Conservation (phyloP, 1,140 invertebrate species). For the Eupristina koningsbergeri region DNA sequence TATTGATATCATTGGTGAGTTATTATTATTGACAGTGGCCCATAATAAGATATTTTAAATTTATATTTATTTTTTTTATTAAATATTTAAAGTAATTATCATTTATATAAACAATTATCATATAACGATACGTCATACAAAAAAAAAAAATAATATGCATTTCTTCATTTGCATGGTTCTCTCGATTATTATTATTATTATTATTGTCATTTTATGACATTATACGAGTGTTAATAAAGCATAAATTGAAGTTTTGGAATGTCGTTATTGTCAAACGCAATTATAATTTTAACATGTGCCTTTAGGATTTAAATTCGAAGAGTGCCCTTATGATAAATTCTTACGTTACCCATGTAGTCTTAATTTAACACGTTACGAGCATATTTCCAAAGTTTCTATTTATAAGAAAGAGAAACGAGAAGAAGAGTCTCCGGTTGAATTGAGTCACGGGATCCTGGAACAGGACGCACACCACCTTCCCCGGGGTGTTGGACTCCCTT, state of each 20-base stretch:
- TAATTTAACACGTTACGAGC: not conserved
- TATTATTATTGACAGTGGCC: too few species aligned
- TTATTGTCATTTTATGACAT: too few species aligned
- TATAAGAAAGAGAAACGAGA: not conserved
- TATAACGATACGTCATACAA: too few species aligned
- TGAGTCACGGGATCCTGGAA: constrained; percentile 30
- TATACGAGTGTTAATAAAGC: too few species aligned
- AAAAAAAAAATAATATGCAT: too few species aligned
- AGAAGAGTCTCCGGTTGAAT: constrained; percentile 29
- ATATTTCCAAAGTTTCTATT: not conserved
- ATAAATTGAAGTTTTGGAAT: not conserved
- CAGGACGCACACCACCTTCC: constrained; percentile 9
- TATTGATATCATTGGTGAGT: too few species aligned
- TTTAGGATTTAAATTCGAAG: not conserved
- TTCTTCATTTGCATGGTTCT: too few species aligned
- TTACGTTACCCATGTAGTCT: not conserved
- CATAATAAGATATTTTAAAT: too few species aligned
- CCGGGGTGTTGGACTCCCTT: constrained; percentile 46
- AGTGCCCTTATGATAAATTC: not conserved
- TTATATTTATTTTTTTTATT: too few species aligned
- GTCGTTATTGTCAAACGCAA: not conserved
- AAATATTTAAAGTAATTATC: too few species aligned
- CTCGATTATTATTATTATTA: too few species aligned
- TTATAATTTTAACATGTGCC: not conserved
- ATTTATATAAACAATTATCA: too few species aligned